Percentiles rank a stretch among this genome's conserved stretches.
phyloP scores from a whole-genome alignment of 2,888 invertebrate species.

The Heliconius sara region DNA sequence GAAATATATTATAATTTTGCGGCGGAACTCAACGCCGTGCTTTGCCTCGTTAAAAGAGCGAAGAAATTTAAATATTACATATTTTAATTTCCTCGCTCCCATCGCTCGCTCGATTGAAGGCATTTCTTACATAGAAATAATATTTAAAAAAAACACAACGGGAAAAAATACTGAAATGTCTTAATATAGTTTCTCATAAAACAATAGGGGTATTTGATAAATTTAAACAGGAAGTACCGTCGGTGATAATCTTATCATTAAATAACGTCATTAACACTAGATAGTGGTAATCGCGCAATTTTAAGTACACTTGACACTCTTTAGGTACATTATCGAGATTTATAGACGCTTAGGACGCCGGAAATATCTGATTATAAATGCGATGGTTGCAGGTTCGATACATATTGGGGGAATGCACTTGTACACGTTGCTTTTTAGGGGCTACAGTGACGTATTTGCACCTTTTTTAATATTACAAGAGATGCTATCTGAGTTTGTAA shows the following conservation, averaged over 20 bases:
- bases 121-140: neutral
- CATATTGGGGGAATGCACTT: too few relatives aligned
- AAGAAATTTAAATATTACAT: too few relatives aligned
- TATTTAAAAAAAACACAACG: neutral
- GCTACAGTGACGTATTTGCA: too few relatives aligned
- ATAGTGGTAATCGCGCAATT: slow-evolving; percentile 1
- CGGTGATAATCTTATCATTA: neutral
- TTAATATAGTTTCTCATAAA: neutral
- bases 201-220: neutral
- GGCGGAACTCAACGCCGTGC: too few relatives aligned
- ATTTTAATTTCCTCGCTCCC: too few relatives aligned
- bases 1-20: too few relatives aligned
- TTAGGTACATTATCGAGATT: neutral
- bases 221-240: slow-evolving; percentile 16
- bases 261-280: neutral
- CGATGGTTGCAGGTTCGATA: too few relatives aligned
- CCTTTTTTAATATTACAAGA: too few relatives aligned
- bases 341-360: neutral
- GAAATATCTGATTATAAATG: neutral
- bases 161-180: neutral
- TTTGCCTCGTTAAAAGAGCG: too few relatives aligned
- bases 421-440: too few relatives aligned
- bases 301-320: slow-evolving; percentile 5
- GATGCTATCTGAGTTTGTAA: too few relatives aligned
- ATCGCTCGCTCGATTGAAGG: neutral